Evolutionary conservation across 1,140 invertebrate species (phyloP), one percentile per base, ranked within the genome.

Genomic region (Tribolium madens): DNA sequence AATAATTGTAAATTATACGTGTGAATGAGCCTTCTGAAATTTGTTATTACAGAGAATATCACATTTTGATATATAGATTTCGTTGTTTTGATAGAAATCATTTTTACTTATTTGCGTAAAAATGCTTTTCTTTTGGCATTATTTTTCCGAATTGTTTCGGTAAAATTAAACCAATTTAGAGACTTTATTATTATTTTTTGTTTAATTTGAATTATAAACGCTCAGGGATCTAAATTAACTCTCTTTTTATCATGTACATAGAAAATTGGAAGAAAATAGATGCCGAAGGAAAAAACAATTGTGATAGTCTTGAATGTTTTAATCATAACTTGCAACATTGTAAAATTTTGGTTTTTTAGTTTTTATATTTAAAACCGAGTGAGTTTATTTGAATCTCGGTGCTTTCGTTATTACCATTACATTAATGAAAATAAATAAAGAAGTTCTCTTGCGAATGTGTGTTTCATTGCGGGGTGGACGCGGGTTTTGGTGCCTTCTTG

Each of bases 401-500:
- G 53, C 42, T 75, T 57, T 76, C 15, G 12, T 52, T 53, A 57
- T 46, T 69, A 52, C 50, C 64, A 42, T 12, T 83, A 81, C 79
- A 83, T 83, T 79, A 68, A 75, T 72, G 47, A 77, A 76, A 33
- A 26, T 46, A 73, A 85, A 86, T 86, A 86, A 86, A 86, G 84
- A 84, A 86, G 84, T 86, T 86, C 85, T 86, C 85, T 86, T 86
- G 85, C 84, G 76, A 82, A 80, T 82, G 77, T 79, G 82, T 81
- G 78, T 78, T 81, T 82, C 82, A 79, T 78, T 82, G 79, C 83
- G 84, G 85, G 83, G 84, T 83, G 83, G 85, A 78, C 84, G 85
- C 82, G 82, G 85, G 85, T 86, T 86, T 86, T 86, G 85, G 85
- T 86, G 85, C 85, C 85, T 84, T 82, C 83, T 84, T 84, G 85